These are phyloP conservation scores for Nerophis ophidion DNA, from an alignment of 2,113 vertebrate species.

Conservation along the genomic window DNA sequence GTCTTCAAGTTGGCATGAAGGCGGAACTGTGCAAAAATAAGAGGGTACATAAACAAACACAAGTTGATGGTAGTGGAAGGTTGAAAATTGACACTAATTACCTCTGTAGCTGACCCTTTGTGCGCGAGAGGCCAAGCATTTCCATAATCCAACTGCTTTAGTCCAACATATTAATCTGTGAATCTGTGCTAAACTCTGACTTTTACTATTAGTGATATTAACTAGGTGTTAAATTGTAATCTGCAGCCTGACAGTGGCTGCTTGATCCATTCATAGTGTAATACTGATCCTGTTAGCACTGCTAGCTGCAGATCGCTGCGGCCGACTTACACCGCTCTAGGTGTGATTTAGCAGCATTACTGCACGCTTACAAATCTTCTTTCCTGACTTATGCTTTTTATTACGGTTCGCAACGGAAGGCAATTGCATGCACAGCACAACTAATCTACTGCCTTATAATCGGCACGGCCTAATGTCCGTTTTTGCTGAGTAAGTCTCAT, in stretches of 20 bases:
- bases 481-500: no score
- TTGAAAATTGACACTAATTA: not conserved
- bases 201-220: constrained; percentile 68
- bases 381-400: constrained; percentile 17
- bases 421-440: no score
- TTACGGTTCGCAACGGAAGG: not conserved
- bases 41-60: not conserved
- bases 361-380: constrained; percentile 22
- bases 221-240: constrained; percentile 69
- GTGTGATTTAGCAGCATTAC: constrained; percentile 23
- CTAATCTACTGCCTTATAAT: no score
- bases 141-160: constrained; percentile 53
- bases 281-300: constrained; percentile 66
- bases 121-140: constrained; percentile 1
- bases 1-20: constrained; percentile 3
- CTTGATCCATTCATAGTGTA: constrained; percentile 66
- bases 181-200: constrained; percentile 50
- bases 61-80: not conserved
- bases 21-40: not conserved
- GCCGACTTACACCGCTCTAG: constrained; percentile 39
- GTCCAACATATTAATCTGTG: constrained; percentile 58
- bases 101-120: not conserved
- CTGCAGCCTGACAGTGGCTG: constrained; percentile 57
- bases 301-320: constrained; percentile 50
- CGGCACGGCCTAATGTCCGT: no score